Evolutionary conservation across 1,140 invertebrate species (phyloP).

Genomic region (Orius insidiosus): DNA sequence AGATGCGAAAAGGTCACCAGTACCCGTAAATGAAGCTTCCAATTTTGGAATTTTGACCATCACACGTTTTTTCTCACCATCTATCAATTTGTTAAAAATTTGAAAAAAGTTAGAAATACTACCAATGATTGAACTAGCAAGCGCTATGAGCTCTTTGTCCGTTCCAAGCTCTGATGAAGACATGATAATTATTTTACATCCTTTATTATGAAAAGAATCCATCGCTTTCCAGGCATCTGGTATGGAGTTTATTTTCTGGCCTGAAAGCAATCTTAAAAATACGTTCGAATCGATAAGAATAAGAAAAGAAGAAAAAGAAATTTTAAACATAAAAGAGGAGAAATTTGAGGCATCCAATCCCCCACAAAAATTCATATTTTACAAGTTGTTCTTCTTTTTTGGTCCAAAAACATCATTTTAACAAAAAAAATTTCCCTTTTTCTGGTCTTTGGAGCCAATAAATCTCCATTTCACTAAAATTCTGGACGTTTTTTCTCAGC

Average conservation of each 20-base stretch:
- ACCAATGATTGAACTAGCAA: conserved; percentile 49
- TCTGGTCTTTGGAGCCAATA: too few species aligned
- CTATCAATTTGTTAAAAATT: conserved; percentile 21
- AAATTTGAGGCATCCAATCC: too few species aligned
- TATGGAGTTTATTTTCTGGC: conserved; percentile 44
- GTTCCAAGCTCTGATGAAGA: conserved; percentile 64
- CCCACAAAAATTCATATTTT: too few species aligned
- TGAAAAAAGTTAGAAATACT: conserved; percentile 7
- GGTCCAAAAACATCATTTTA: too few species aligned
- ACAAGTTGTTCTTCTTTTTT: too few species aligned
- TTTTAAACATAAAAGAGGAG: too few species aligned
- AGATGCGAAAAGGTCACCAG: conserved; percentile 84
- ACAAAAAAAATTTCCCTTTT: too few species aligned
- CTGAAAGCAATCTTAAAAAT: conserved; percentile 51
- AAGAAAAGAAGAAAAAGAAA: not conserved
- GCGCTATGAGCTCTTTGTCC: conserved; percentile 40
- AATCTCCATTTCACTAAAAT: too few species aligned
- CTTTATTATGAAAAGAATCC: conserved; percentile 56
- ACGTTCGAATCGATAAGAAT: not conserved
- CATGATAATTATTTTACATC: conserved; percentile 68
- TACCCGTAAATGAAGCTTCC: conserved; percentile 64
- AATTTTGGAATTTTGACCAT: conserved; percentile 59
- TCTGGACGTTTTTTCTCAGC: too few species aligned
- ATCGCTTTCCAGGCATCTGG: conserved; percentile 55
- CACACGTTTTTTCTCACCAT: conserved; percentile 24